Evolutionary conservation across 2,797 vertebrate genomes (phyloP).

Genomic region (Astyanax mexicanus): DNA sequence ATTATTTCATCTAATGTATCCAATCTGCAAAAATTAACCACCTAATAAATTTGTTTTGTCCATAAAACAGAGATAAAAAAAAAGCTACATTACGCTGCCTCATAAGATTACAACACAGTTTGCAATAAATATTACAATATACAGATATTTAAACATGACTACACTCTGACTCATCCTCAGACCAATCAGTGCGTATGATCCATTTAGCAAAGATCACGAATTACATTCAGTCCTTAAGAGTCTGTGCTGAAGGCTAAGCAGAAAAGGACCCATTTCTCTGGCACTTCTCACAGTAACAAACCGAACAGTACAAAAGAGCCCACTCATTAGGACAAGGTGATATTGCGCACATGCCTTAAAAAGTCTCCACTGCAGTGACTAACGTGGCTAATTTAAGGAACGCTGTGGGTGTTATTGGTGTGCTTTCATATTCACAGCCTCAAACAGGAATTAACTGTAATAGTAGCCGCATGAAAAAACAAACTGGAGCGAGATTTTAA

Average conservation of each 20-base stretch:
- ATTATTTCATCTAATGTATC: too few species aligned
- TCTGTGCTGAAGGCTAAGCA: neutral
- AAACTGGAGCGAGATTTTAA: neutral
- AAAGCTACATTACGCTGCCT: too few species aligned
- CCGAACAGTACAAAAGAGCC: neutral
- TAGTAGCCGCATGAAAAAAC: neutral
- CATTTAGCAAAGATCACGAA: neutral
- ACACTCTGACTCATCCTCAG: neutral
- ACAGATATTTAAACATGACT: too few species aligned
- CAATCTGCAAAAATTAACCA: too few species aligned
- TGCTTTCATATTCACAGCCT: slow-evolving; percentile 17
- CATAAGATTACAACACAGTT: too few species aligned
- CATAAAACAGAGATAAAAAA: too few species aligned
- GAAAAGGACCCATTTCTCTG: neutral
- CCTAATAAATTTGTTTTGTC: too few species aligned
- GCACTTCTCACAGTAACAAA: neutral
- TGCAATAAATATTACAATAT: too few species aligned
- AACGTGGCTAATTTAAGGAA: slow-evolving; percentile 42
- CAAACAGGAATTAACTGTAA: slow-evolving; percentile 19
- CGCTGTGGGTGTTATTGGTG: slow-evolving; percentile 41
- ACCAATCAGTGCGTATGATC: neutral
- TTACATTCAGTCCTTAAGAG: neutral
- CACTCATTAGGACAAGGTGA: slow-evolving; percentile 22
- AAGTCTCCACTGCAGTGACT: slow-evolving; percentile 37
- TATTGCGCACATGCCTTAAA: slow-evolving; percentile 38